Evolutionary conservation across 2,113 vertebrate genomes (phyloP).

Genomic region (Cacatua alba): DNA sequence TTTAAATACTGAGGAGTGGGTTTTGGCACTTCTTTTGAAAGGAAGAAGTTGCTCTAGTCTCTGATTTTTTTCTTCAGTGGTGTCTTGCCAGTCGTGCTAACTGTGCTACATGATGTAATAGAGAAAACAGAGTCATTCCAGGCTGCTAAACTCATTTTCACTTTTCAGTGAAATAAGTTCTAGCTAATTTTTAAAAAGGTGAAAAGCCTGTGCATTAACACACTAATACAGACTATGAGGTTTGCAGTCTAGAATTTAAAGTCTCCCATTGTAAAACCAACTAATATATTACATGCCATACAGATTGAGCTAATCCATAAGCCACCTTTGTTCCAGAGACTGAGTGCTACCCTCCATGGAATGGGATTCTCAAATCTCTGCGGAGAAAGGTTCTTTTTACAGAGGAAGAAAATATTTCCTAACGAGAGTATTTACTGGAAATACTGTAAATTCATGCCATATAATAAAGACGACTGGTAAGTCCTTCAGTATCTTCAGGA

Average conservation of each 20-base stretch:
- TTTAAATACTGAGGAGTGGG: constrained; percentile 2
- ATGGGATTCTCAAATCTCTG: constrained; percentile 19
- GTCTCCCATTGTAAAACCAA: constrained; percentile 2
- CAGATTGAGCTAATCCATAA: constrained; percentile 5
- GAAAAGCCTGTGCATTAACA: constrained; percentile 51
- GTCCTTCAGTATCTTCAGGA: constrained; percentile 39
- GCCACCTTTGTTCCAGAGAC: constrained; percentile 39
- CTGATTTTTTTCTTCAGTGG: constrained; percentile 3
- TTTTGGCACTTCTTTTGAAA: constrained; percentile 27
- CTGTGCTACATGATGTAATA: constrained; percentile 38
- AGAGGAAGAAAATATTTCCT: constrained; percentile 48
- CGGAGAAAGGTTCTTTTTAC: constrained; percentile 7
- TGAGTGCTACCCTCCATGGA: not conserved
- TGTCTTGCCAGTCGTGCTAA: constrained; percentile 61
- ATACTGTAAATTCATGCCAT: constrained; percentile 27
- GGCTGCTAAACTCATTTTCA: constrained; percentile 59
- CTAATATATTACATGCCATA: not conserved
- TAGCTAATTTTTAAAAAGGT: constrained; percentile 44
- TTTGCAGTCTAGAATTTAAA: constrained; percentile 15
- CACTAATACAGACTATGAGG: not conserved
- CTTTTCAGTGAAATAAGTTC: constrained; percentile 48
- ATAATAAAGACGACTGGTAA: constrained; percentile 27
- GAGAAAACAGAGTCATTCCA: constrained; percentile 53
- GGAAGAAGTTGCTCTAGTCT: constrained; percentile 6
- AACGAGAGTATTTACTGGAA: constrained; percentile 59